Percentiles rank a stretch among this genome's conserved stretches.
Evolutionary conservation across 2,888 invertebrate genomes (phyloP).

Genomic region (Dicycla oo): DNA sequence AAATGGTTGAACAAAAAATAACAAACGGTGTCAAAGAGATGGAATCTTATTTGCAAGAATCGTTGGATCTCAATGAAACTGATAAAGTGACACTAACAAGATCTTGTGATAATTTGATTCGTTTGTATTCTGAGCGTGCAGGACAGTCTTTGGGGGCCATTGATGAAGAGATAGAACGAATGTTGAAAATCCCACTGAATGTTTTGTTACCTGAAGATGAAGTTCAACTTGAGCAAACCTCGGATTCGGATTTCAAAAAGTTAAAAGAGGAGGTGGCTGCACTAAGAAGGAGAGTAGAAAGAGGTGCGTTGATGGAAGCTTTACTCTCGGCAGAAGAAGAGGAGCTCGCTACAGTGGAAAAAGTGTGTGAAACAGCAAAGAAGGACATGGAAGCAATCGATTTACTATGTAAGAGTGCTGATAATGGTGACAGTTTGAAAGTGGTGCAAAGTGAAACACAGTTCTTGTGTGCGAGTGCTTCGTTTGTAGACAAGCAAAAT

Average conservation of each 20-base stretch:
- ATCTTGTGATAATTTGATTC: slow-evolving; percentile 83
- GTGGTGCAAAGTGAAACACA: slow-evolving; percentile 75
- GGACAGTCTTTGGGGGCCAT: slow-evolving; percentile 79
- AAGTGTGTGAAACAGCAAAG: slow-evolving; percentile 82
- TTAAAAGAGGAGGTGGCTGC: slow-evolving; percentile 81
- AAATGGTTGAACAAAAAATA: slow-evolving; percentile 87
- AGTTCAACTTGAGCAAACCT: slow-evolving; percentile 78
- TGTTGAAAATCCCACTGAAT: slow-evolving; percentile 82
- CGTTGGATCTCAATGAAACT: slow-evolving; percentile 82
- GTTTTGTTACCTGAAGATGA: slow-evolving; percentile 84
- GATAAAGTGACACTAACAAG: slow-evolving; percentile 80
- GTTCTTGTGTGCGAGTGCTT: slow-evolving; percentile 80
- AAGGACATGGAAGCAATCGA: slow-evolving; percentile 85
- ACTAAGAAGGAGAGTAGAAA: slow-evolving; percentile 79
- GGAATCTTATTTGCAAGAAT: slow-evolving; percentile 81
- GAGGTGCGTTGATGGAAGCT: slow-evolving; percentile 84
- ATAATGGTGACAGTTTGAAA: slow-evolving; percentile 72
- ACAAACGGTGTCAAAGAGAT: slow-evolving; percentile 82
- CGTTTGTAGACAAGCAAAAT: slow-evolving; percentile 71
- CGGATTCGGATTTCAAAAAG: slow-evolving; percentile 80
- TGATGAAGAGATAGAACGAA: slow-evolving; percentile 82
- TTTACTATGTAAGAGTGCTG: slow-evolving; percentile 75
- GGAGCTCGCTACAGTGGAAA: slow-evolving; percentile 80
- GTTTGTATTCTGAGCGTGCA: slow-evolving; percentile 82
- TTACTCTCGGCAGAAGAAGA: slow-evolving; percentile 82